phyloP scores from a whole-genome alignment of 1,140 invertebrate genomes.

The Listronotus bonariensis region DNA sequence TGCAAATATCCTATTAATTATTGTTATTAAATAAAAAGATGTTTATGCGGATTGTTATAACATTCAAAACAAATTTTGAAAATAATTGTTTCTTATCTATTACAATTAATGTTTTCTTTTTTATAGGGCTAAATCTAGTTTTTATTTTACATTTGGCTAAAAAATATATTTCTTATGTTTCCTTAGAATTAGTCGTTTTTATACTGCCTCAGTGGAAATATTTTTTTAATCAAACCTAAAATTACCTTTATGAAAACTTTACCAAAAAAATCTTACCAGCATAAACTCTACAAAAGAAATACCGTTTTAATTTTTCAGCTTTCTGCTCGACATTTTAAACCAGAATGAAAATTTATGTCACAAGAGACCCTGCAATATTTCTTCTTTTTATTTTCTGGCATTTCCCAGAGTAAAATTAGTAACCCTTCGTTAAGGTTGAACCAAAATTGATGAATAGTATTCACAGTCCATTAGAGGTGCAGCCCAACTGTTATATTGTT shows the following conservation, averaged over 20 bases:
- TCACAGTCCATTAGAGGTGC: constrained; percentile 22
- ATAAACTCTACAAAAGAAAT: constrained; percentile 18
- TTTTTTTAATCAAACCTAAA: too few relatives aligned
- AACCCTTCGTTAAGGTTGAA: constrained; percentile 28
- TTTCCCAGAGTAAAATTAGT: constrained; percentile 17
- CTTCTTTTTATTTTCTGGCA: constrained; percentile 23
- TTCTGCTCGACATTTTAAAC: constrained; percentile 28
- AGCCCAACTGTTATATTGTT: constrained; percentile 29
- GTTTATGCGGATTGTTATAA: too few relatives aligned
- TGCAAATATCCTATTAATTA: too few relatives aligned
- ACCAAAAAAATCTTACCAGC: constrained; percentile 17
- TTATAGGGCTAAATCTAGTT: too few relatives aligned
- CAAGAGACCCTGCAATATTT: constrained; percentile 28
- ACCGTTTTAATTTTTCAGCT: constrained; percentile 33
- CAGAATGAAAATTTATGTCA: constrained; percentile 32
- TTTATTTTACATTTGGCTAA: too few relatives aligned
- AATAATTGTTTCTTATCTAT: too few relatives aligned
- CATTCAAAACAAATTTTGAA: too few relatives aligned
- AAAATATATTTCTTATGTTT: too few relatives aligned
- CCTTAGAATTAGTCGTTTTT: too few relatives aligned
- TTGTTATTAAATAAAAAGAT: too few relatives aligned
- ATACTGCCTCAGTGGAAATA: too few relatives aligned
- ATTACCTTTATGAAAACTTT: neutral
- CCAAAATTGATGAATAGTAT: constrained; percentile 29
- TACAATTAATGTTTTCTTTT: too few relatives aligned